These are phyloP conservation scores for Menidia menidia DNA, from an alignment of 2,797 vertebrate genomes.

Conservation along the genomic window DNA sequence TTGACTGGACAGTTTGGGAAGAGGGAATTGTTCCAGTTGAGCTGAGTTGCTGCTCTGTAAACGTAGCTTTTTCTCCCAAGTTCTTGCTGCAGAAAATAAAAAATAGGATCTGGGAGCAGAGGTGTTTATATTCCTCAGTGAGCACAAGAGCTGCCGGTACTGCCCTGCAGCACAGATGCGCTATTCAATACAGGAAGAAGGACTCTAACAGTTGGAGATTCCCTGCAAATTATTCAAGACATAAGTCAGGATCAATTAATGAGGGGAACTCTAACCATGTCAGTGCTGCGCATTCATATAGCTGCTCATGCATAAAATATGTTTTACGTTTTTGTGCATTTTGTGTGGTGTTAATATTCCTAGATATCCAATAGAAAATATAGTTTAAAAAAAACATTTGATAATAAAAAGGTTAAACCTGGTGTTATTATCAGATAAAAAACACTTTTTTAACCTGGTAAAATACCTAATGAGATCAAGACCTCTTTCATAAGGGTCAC, in stretches of 20 bases:
- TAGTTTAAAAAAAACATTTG: too few relatives aligned
- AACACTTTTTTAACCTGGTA: too few relatives aligned
- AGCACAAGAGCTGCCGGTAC: constrained; percentile 59
- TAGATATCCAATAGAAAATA: too few relatives aligned
- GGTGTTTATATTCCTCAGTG: constrained; percentile 59
- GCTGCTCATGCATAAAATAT: constrained; percentile 33
- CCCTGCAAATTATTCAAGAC: constrained; percentile 48
- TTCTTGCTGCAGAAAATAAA: constrained; percentile 27
- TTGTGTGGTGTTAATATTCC: constrained; percentile 1
- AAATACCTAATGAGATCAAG: too few relatives aligned
- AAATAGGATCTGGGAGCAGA: constrained; percentile 67
- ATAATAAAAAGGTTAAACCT: too few relatives aligned
- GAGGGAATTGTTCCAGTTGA: constrained; percentile 59
- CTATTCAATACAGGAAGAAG: constrained; percentile 41
- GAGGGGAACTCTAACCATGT: constrained; percentile 40
- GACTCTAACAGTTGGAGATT: constrained; percentile 31
- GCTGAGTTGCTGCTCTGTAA: constrained; percentile 56
- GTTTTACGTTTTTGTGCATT: constrained; percentile 20
- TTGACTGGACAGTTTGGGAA: constrained; percentile 28
- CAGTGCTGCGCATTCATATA: constrained; percentile 15
- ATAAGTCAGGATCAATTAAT: constrained; percentile 43
- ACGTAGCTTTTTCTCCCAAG: constrained; percentile 52
- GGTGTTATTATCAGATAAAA: too few relatives aligned
- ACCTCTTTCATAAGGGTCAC: too few relatives aligned
- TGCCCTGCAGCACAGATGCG: constrained; percentile 61